phyloP scores from a whole-genome alignment of 2,888 invertebrate species.

The Drosophila maculinotata region DNA sequence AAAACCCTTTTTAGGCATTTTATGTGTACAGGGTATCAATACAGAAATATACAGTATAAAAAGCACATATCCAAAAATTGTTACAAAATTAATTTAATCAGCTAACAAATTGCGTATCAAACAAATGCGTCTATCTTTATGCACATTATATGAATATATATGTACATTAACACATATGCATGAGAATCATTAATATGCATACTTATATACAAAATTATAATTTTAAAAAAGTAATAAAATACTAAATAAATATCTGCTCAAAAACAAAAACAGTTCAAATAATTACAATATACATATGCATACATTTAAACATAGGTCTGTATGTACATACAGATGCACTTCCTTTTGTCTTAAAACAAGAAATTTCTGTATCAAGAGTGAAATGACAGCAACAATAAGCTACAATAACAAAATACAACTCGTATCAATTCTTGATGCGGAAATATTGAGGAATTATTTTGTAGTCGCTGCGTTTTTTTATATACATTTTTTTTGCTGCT shows the following conservation, averaged over 20 bases:
- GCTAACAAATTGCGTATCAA: conserved; percentile 63
- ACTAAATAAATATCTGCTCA: conserved; percentile 12
- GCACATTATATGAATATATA: conserved; percentile 14
- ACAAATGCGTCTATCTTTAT: conserved; percentile 51
- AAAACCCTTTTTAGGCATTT: no score
- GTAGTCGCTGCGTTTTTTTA: conserved; percentile 38
- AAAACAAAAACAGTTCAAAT: conserved; percentile 30
- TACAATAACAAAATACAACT: conserved; percentile 30
- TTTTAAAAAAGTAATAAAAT: conserved; percentile 21
- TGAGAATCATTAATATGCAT: conserved; percentile 16
- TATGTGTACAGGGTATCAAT: not conserved
- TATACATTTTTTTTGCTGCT: conserved; percentile 12
- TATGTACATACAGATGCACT: conserved; percentile 47
- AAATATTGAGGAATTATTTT: conserved; percentile 68
- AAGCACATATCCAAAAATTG: conserved; percentile 9
- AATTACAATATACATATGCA: conserved; percentile 14
- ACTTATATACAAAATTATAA: conserved; percentile 4
- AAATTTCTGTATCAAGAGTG: conserved; percentile 48
- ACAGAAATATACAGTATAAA: not conserved
- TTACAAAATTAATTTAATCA: conserved; percentile 54
- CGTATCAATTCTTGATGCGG: conserved; percentile 75
- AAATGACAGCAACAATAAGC: conserved; percentile 39
- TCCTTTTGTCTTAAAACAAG: conserved; percentile 49
- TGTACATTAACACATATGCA: not conserved
- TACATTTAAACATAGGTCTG: not conserved